Evolutionary conservation across 2,113 vertebrate species (phyloP).

Genomic region (Vombatus ursinus): DNA sequence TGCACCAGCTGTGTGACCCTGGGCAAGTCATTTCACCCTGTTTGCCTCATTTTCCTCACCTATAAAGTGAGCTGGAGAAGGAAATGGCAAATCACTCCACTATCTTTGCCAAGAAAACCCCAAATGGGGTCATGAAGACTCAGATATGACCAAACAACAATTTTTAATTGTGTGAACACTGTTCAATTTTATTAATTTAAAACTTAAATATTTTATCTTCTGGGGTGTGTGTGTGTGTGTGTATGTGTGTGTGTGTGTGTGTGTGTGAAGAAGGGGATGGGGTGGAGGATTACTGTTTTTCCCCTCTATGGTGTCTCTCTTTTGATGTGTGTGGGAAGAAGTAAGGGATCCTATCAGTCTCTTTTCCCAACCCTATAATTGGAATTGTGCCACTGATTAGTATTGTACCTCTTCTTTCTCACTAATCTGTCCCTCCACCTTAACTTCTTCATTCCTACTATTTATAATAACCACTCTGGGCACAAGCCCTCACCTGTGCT

Average conservation of each 20-base stretch:
- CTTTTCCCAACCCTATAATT: too few species aligned
- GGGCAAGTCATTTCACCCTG: background rate
- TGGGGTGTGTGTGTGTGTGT: too few species aligned
- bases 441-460: too few species aligned
- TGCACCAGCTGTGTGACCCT: background rate
- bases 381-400: too few species aligned
- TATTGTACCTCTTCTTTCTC: too few species aligned
- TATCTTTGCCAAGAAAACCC: background rate
- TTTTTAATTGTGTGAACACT: background rate
- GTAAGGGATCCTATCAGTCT: too few species aligned
- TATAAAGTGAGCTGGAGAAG: background rate
- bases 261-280: background rate
- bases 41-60: background rate
- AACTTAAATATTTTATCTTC: background rate
- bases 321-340: too few species aligned
- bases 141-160: background rate
- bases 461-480: too few species aligned
- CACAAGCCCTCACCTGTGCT: too few species aligned
- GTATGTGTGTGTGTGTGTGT: too few species aligned
- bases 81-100: background rate
- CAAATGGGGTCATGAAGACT: background rate
- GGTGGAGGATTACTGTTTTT: background rate
- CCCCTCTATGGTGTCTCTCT: too few species aligned
- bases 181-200: background rate
- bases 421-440: too few species aligned